Percentiles rank a stretch among this genome's conserved stretches.
Conservation (phyloP, 2,113 vertebrate genomes). For the Phyllostomus hastatus region DNA sequence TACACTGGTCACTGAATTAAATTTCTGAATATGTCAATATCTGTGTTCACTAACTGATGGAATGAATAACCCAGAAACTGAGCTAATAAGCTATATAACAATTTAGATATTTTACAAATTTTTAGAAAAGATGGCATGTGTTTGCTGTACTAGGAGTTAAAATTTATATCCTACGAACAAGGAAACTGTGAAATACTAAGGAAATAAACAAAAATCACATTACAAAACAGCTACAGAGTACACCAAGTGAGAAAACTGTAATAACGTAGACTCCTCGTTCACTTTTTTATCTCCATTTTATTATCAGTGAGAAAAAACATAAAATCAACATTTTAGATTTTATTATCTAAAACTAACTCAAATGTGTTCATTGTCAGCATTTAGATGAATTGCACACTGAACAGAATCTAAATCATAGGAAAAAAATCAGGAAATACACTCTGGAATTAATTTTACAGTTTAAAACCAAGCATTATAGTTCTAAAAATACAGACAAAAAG, state of each 20-base stretch:
- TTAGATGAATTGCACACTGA: neutral
- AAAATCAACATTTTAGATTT: neutral
- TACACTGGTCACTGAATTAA: neutral
- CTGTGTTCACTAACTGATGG: neutral
- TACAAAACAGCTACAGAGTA: neutral
- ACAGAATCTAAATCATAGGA: neutral
- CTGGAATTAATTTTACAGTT: neutral
- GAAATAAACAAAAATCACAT: neutral
- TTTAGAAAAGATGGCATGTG: neutral
- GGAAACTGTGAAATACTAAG: neutral
- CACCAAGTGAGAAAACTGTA: neutral
- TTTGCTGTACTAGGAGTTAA: neutral
- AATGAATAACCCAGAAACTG: neutral
- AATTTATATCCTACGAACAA: neutral
- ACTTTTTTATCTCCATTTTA: neutral
- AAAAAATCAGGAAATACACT: neutral
- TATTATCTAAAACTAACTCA: neutral
- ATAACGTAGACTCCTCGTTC: neutral
- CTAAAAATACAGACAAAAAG: neutral
- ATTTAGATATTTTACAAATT: neutral
- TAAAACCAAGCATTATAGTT: neutral
- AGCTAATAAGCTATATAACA: neutral
- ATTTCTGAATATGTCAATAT: neutral
- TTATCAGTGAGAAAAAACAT: neutral
- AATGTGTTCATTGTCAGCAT: neutral